phyloP scores from a whole-genome alignment of 2,113 vertebrate genomes.

The Trichomycterus rosablanca region DNA sequence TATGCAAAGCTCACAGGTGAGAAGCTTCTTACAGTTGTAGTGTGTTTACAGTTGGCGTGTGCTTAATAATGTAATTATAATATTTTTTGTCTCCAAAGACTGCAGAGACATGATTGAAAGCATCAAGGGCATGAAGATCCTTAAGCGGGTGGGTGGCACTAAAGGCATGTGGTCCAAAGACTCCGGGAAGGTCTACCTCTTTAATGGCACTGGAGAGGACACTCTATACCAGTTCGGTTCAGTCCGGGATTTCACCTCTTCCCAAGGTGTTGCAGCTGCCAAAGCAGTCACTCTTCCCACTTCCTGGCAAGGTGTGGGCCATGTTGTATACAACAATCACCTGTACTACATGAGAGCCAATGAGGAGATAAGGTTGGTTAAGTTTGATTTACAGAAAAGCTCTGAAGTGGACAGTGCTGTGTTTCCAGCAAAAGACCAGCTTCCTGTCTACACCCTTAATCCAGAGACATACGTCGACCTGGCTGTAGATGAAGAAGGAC shows the following conservation, averaged over 20 bases:
- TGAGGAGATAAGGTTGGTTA: conserved; percentile 77
- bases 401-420: conserved; percentile 80
- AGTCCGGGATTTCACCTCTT: conserved; percentile 81
- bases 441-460: conserved; percentile 81
- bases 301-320: conserved; percentile 84
- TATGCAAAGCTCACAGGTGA: conserved; percentile 86
- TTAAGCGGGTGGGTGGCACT: conserved; percentile 80
- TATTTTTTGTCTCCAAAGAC: conserved; percentile 68
- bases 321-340: conserved; percentile 76
- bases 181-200: conserved; percentile 82
- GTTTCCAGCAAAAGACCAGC: conserved; percentile 80
- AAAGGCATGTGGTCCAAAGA: conserved; percentile 92
- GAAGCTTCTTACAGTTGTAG: neutral
- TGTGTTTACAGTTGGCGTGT: too few relatives aligned
- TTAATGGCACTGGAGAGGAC: conserved; percentile 80
- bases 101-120: conserved; percentile 88
- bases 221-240: conserved; percentile 79
- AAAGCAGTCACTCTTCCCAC: conserved; percentile 77
- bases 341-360: conserved; percentile 76
- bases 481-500: conserved; percentile 85
- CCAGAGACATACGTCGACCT: conserved; percentile 84
- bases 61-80: too few relatives aligned
- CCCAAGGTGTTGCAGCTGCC: conserved; percentile 73
- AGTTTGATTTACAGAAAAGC: conserved; percentile 79
- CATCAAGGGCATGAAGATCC: conserved; percentile 93